Percentiles rank a stretch among this genome's conserved stretches.
Evolutionary conservation across 2,113 vertebrate species (phyloP).

Genomic region (Corvus moneduloides): DNA sequence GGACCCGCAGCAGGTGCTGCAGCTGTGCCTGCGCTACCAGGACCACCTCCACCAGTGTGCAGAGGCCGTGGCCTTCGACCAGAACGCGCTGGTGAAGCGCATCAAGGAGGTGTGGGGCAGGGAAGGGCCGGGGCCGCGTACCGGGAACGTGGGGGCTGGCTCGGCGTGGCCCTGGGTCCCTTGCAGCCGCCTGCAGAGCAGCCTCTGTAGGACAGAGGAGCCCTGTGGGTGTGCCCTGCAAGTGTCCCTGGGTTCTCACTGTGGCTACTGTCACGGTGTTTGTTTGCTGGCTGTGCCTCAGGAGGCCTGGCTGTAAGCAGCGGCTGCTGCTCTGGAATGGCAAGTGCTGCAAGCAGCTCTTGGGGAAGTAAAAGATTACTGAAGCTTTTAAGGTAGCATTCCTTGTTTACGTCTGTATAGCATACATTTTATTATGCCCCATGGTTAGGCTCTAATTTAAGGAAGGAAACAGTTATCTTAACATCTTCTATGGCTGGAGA

Average conservation of each 20-base stretch:
- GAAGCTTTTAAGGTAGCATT: neutral
- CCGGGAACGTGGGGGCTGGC: neutral
- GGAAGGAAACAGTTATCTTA: neutral
- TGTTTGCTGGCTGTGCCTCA: neutral
- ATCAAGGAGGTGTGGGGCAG: conserved; percentile 88
- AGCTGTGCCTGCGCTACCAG: conserved; percentile 93
- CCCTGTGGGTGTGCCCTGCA: neutral
- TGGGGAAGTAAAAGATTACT: neutral
- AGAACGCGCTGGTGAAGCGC: conserved; percentile 94
- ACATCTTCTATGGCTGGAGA: neutral
- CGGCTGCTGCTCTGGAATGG: neutral
- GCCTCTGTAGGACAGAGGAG: neutral
- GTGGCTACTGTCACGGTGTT: neutral
- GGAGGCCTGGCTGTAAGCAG: neutral
- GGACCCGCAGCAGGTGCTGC: conserved; percentile 90
- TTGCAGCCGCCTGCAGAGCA: neutral
- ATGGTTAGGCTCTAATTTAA: neutral
- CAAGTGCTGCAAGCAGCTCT: neutral
- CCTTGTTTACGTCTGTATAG: neutral
- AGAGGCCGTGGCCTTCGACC: conserved; percentile 95
- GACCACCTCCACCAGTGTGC: conserved; percentile 96
- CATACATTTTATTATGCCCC: neutral
- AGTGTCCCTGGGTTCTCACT: fast-evolving
- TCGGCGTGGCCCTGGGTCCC: fast-evolving
- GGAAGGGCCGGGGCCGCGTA: fast-evolving